Evolutionary conservation across 2,113 vertebrate genomes (phyloP).

Genomic region (Phainopepla nitens): DNA sequence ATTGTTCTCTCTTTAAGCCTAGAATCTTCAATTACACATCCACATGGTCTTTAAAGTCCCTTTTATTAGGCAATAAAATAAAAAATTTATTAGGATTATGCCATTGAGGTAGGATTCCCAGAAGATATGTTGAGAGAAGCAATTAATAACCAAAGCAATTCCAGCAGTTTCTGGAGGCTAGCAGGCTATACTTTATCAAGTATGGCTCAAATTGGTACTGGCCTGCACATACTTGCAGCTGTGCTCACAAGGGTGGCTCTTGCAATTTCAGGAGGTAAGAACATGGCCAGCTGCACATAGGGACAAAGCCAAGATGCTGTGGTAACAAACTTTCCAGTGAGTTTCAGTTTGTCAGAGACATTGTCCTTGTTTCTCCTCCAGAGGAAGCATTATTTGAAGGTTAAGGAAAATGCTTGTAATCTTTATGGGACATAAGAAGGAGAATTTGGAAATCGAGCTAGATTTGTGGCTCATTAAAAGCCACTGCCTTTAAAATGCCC

Average conservation of each 20-base stretch:
- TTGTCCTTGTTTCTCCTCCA: not conserved
- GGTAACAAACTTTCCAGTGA: not conserved
- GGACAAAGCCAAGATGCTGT: not conserved
- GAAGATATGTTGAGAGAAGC: not conserved
- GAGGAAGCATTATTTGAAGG: not conserved
- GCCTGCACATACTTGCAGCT: not conserved
- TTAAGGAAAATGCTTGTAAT: not conserved
- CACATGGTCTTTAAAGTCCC: conserved; percentile 33
- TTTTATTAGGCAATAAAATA: conserved; percentile 57
- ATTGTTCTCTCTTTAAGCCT: not conserved
- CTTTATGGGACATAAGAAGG: not conserved
- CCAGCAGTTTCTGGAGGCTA: not conserved
- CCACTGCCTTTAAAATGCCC: not conserved
- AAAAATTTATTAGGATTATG: conserved; percentile 27
- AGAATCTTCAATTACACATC: conserved; percentile 24
- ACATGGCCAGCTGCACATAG: not conserved
- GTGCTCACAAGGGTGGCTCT: not conserved
- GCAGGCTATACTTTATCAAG: not conserved
- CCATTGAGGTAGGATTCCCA: not conserved
- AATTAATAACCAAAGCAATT: conserved; percentile 10
- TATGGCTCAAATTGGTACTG: not conserved
- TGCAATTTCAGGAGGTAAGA: not conserved
- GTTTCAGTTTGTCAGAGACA: not conserved
- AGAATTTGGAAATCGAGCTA: not conserved
- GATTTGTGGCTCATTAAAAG: not conserved